Evolutionary conservation across 2,797 vertebrate genomes (phyloP).

Genomic region (Parauchenoglanis punctatus): DNA sequence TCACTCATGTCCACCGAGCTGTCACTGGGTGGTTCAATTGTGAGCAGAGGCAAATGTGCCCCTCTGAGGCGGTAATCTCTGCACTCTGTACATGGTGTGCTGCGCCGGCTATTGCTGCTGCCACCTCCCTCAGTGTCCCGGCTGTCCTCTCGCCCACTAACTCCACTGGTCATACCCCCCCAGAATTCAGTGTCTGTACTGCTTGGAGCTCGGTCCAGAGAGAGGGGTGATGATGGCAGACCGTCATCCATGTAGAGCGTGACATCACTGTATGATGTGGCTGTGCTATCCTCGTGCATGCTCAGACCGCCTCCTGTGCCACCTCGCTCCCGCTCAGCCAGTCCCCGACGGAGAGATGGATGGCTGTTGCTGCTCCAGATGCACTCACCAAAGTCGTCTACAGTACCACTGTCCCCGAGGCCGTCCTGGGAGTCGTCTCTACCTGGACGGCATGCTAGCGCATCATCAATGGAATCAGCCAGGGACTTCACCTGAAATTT

Average conservation of each 20-base stretch:
- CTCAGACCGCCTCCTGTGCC: constrained; percentile 72
- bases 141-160: constrained; percentile 78
- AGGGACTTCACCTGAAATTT: constrained; percentile 84
- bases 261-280: constrained; percentile 90
- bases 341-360: constrained; percentile 61
- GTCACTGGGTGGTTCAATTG: constrained; percentile 91
- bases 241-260: constrained; percentile 91
- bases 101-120: constrained; percentile 76
- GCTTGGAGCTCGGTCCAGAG: constrained; percentile 81
- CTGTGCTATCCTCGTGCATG: constrained; percentile 88
- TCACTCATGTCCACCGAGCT: constrained; percentile 94
- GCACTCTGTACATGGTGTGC: constrained; percentile 87
- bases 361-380: constrained; percentile 68
- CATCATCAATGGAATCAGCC: constrained; percentile 91
- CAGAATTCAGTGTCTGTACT: constrained; percentile 83
- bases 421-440: constrained; percentile 78
- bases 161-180: constrained; percentile 74
- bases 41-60: constrained; percentile 87
- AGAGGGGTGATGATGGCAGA: constrained; percentile 81
- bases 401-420: constrained; percentile 73
- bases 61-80: constrained; percentile 81
- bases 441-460: constrained; percentile 83
- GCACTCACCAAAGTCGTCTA: constrained; percentile 74
- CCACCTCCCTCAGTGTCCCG: constrained; percentile 76
- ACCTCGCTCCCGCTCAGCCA: constrained; percentile 59